Percentiles rank a stretch among this genome's conserved stretches.
Evolutionary conservation across 1,140 invertebrate genomes (phyloP).

Genomic region (Drosophila murphyi): DNA sequence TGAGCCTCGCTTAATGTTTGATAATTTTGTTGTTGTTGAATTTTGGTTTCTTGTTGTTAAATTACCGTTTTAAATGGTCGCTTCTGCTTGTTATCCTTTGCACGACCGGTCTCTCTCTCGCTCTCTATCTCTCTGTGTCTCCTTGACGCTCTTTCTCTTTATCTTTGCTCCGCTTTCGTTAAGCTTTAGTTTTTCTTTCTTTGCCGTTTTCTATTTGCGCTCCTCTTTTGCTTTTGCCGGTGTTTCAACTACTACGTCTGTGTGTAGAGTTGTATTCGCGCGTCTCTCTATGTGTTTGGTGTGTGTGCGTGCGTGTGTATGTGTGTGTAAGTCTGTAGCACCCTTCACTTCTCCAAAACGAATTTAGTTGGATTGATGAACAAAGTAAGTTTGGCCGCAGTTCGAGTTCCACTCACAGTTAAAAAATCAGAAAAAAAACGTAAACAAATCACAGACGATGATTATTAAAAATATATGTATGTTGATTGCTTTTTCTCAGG

Average conservation of each 20-base stretch:
- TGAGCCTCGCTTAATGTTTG: slow-evolving; percentile 30
- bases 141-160: neutral
- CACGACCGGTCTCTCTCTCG: slow-evolving; percentile 11
- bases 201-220: slow-evolving; percentile 41
- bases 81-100: slow-evolving; percentile 47
- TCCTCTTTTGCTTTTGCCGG: slow-evolving; percentile 49
- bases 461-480: slow-evolving; percentile 38
- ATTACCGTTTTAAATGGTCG: slow-evolving; percentile 43
- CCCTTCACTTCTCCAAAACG: slow-evolving; percentile 75
- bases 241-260: slow-evolving; percentile 42
- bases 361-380: slow-evolving; percentile 46
- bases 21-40: slow-evolving; percentile 31
- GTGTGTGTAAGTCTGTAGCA: slow-evolving; percentile 60
- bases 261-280: slow-evolving; percentile 11
- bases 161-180: slow-evolving; percentile 21
- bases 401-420: slow-evolving; percentile 68
- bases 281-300: slow-evolving; percentile 12
- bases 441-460: slow-evolving; percentile 74
- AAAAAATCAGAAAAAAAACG: slow-evolving; percentile 72
- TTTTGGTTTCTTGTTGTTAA: slow-evolving; percentile 36
- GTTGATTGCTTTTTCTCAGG: slow-evolving; percentile 52
- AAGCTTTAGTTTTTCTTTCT: slow-evolving; percentile 55
- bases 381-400: slow-evolving; percentile 35
- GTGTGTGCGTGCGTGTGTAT: neutral
- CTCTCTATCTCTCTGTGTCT: neutral